A percentile compares a stretch with the other conserved stretches of the same genome.
These are phyloP conservation scores for Craniophora ligustri DNA, from an alignment of 2,888 invertebrate genomes.

Conservation along the genomic window DNA sequence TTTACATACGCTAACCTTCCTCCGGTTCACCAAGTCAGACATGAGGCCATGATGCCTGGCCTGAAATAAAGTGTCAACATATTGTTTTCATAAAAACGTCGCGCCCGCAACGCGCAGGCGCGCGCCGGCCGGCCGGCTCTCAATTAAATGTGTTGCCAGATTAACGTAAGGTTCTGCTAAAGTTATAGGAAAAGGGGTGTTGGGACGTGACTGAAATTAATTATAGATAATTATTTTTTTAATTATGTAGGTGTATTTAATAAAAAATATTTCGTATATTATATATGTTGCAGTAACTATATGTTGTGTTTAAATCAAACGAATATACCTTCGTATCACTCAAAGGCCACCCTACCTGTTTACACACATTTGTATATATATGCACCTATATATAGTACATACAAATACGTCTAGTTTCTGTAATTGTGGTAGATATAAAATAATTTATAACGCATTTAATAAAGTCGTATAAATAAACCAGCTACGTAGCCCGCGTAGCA, in stretches of 20 bases:
- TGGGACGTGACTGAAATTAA: not conserved
- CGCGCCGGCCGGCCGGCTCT: constrained; percentile 49
- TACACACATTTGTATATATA: no score
- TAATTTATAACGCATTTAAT: no score
- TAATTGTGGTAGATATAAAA: no score
- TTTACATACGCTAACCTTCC: constrained; percentile 14
- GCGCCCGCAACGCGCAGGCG: constrained; percentile 51
- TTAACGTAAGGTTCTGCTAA: constrained; percentile 18
- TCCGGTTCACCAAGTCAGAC: constrained; percentile 23
- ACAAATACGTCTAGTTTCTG: no score
- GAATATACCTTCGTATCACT: no score
- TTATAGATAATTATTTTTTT: not conserved
- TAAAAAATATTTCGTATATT: no score
- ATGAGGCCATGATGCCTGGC: constrained; percentile 32
- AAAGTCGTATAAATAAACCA: no score
- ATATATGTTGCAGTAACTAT: no score
- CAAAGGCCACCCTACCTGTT: no score
- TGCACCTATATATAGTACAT: no score
- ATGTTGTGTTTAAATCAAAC: no score
- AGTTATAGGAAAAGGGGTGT: constrained; percentile 8
- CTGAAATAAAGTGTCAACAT: constrained; percentile 57
- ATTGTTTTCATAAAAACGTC: constrained; percentile 53
- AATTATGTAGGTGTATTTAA: no score
- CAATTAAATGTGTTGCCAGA: constrained; percentile 51
- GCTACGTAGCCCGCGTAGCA: constrained; percentile 22